Base-by-base conservation (phyloP, 1,140 invertebrate species). In the Plectus sambesii region DNA sequence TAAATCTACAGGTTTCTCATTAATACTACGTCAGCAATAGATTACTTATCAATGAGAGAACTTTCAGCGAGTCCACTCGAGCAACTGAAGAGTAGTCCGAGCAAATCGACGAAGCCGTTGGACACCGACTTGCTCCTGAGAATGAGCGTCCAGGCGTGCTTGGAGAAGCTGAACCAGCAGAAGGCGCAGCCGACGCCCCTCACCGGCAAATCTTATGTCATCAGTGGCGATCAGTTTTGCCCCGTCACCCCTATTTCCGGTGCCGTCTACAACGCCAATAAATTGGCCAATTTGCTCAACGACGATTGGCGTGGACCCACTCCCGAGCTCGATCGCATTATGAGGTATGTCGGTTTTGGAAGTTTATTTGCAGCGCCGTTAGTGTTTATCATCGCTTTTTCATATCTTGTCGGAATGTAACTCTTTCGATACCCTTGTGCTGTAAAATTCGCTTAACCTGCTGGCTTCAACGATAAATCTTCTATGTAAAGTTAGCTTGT, bases 121-220 rank as follows among this genome's bases (percentile, higher is more conserved):
- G 55, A 60, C 39, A 55, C 52, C 8, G 58, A 60, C 20, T 40
- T 60, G 12, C 29, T 60, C 24, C 20, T 60, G 23, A 55, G 55
- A 22, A 53, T 63, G 6, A 48, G 42, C 20, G 45, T 58, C 12
- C 59, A 60, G 33, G 56, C 44, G 27, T 63, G 60, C 43, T 29
- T 60, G 12, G 60, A 61, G 9, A 62, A 63, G 33, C 30, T 60
- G 6, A 50, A 51, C 36, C 39, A 36, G 2, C 59, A 50, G 2
- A 51, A 52, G 15, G 22, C 40, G 9, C 20, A 30, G 53, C 29
- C 19, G 23, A 51, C 58, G 5, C 49, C 61, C 5, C 15, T 45
- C 6, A 19, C 55, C 17, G 55, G 47, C n/a, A 62, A 47, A 20
- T 60, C 59, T 17, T 60, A 60, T 41, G 37, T 60, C 15, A 63